Evolutionary conservation across 1,140 invertebrate genomes (phyloP).

Genomic region (Cardiocondyla obscurior): DNA sequence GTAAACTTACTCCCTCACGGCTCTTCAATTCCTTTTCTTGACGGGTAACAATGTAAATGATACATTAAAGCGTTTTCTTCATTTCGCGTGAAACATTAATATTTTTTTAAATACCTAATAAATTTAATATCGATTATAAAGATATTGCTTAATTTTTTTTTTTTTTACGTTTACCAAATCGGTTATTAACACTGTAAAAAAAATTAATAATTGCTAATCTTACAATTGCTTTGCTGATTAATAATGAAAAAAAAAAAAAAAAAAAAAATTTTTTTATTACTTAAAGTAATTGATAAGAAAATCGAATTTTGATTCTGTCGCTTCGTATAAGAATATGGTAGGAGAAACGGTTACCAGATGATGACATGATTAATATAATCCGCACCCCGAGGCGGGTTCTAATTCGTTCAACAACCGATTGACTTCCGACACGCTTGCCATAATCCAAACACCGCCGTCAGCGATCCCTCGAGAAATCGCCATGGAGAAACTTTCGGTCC

Average conservation of each 20-base stretch:
- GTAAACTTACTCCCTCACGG: conserved; percentile 36
- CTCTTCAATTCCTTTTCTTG: conserved; percentile 48
- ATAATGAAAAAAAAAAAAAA: too few relatives aligned
- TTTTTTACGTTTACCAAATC: neutral
- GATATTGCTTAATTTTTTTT: neutral
- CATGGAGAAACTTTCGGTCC: neutral
- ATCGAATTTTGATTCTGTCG: neutral
- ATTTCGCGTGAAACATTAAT: neutral
- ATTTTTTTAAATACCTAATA: neutral
- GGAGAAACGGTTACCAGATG: conserved; percentile 22
- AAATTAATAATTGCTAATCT: neutral
- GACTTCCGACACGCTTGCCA: conserved; percentile 12
- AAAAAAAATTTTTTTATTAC: neutral
- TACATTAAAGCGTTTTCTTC: conserved; percentile 20
- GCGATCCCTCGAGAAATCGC: conserved; percentile 23
- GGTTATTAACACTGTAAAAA: too few relatives aligned
- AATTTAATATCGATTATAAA: neutral
- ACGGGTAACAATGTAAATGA: conserved; percentile 38
- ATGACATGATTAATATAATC: conserved; percentile 60
- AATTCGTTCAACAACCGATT: conserved; percentile 56
- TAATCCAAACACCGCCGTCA: conserved; percentile 7
- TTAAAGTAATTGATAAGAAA: neutral
- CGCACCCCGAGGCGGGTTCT: conserved; percentile 1
- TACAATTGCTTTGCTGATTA: neutral
- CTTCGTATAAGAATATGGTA: neutral